Conservation (phyloP, 2,797 vertebrate species). For the Tapirus indicus region DNA sequence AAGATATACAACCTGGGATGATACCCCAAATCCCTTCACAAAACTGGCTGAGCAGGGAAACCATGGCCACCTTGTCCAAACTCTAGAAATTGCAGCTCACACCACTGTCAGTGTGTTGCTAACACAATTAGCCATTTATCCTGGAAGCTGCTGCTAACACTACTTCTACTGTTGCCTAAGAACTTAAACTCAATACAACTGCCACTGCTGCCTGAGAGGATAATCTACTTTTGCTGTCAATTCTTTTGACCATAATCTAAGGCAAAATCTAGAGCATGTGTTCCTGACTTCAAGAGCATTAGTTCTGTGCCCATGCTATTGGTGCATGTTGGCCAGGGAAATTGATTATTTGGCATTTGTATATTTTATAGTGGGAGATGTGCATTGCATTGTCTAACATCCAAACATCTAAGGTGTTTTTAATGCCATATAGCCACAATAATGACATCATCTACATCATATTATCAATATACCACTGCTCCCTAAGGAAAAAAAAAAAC, state of each 20-base stretch:
- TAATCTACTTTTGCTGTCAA: neutral
- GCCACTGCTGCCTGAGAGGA: neutral
- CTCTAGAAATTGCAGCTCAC: neutral
- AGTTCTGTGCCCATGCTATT: neutral
- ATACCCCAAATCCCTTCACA: neutral
- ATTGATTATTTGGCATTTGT: neutral
- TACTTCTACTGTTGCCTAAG: neutral
- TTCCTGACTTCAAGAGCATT: neutral
- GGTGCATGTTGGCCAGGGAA: neutral
- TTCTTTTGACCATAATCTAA: neutral
- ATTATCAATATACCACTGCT: neutral
- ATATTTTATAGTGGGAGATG: neutral
- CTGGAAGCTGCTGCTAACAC: neutral
- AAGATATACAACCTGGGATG: neutral
- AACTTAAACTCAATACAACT: neutral
- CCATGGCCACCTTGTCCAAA: neutral
- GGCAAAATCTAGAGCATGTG: neutral
- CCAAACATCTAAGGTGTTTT: neutral
- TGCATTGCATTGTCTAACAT: neutral
- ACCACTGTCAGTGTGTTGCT: no score
- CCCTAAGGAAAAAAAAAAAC: neutral
- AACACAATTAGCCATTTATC: neutral
- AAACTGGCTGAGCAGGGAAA: neutral
- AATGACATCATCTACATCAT: neutral
- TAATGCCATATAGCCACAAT: neutral